Conservation (phyloP, 2,888 invertebrate species). For the Gortyna flavago region DNA sequence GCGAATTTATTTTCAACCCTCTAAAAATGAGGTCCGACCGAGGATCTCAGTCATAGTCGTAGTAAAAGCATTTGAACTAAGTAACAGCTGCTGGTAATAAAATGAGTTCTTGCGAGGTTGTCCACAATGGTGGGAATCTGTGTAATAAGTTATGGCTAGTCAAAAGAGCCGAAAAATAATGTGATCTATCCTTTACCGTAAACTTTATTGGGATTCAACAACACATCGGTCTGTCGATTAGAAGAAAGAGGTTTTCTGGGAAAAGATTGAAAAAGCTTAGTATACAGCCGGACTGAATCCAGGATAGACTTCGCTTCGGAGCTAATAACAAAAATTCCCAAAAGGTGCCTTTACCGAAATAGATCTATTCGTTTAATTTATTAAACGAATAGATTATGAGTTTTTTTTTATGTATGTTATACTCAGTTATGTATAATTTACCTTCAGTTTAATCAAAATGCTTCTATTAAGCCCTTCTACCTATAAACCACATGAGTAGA, state of each 20-base stretch:
- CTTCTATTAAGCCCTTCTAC: background rate
- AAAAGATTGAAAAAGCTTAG: background rate
- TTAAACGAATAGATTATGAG: no score
- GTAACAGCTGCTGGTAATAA: background rate
- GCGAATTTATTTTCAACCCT: conserved; percentile 18
- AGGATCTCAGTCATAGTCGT: background rate
- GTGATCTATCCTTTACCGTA: background rate
- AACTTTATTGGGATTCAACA: background rate
- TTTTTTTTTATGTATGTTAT: no score
- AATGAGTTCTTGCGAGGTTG: background rate
- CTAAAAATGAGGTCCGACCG: conserved; percentile 1
- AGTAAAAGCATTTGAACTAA: background rate
- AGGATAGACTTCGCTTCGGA: background rate
- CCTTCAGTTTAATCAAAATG: background rate
- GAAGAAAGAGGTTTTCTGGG: background rate
- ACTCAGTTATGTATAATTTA: background rate
- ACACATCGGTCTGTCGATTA: background rate
- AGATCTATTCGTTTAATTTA: background rate
- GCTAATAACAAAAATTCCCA: background rate
- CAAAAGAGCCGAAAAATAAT: background rate
- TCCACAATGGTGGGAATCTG: background rate
- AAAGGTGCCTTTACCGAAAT: background rate
- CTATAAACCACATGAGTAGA: no score
- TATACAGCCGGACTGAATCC: background rate
- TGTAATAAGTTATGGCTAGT: background rate